Percentiles rank a stretch among this genome's conserved stretches.
phyloP scores from a whole-genome alignment of 2,113 vertebrate genomes.

The Eulacestoma nigropectus region DNA sequence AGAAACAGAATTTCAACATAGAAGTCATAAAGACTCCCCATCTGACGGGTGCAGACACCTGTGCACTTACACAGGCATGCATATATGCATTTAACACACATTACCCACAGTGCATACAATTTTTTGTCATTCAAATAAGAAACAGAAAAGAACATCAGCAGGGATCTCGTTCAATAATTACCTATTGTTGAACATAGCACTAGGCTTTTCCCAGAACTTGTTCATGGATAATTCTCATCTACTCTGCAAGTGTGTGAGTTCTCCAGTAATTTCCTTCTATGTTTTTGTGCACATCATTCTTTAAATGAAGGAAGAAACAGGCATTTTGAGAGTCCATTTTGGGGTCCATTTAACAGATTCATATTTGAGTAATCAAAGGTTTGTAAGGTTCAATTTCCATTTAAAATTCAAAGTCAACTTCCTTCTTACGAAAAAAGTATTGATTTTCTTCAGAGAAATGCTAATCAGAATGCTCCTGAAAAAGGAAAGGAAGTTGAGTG shows the following conservation, averaged over 20 bases:
- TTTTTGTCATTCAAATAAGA: neutral
- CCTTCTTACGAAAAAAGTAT: constrained; percentile 24
- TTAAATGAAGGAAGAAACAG: neutral
- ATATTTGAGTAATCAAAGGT: constrained; percentile 3
- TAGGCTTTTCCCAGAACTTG: neutral
- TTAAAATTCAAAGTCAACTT: constrained; percentile 34
- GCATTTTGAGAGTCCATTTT: neutral
- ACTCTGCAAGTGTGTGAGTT: neutral
- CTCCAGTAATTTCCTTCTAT: neutral
- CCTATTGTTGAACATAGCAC: neutral
- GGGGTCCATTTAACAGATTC: neutral
- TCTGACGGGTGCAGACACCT: neutral
- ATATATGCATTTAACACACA: accelerated
- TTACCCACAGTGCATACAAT: neutral
- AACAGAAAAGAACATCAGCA: neutral
- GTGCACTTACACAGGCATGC: neutral
- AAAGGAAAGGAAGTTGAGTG: neutral
- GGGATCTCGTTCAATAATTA: neutral
- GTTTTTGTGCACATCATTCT: neutral
- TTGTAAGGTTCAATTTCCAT: constrained; percentile 14
- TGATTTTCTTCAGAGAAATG: constrained; percentile 45
- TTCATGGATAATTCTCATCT: neutral
- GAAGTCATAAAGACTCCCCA: neutral
- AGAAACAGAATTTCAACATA: neutral
- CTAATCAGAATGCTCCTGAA: constrained; percentile 5